A percentile compares a stretch with the other conserved stretches of the same genome.
Evolutionary conservation across 2,888 invertebrate genomes (phyloP).

Genomic region (Glyphotaelius pellucidus): DNA sequence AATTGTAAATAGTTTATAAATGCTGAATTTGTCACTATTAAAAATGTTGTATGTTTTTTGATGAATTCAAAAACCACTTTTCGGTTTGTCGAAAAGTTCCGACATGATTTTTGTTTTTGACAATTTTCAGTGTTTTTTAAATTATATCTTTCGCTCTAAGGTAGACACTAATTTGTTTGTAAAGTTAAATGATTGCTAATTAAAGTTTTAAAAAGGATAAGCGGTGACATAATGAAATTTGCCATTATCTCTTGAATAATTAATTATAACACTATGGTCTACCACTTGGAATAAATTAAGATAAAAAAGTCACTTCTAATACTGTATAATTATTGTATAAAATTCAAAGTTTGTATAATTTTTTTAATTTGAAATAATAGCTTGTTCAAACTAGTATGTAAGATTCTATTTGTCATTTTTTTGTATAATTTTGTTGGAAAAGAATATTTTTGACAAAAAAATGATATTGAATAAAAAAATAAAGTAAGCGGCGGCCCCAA

Average conservation of each 20-base stretch:
- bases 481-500: conserved; percentile 50
- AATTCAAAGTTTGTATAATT: conserved; percentile 16
- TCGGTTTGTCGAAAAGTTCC: neutral
- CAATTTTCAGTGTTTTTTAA: neutral
- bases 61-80: neutral
- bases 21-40: neutral
- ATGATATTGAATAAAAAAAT: conserved; percentile 55
- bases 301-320: conserved; percentile 16
- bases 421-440: conserved; percentile 47
- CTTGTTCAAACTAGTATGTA: conserved; percentile 43
- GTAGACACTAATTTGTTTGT: neutral
- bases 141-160: neutral
- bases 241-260: neutral
- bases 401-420: conserved; percentile 25
- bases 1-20: neutral
- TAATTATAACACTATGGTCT: neutral
- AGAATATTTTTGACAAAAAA: conserved; percentile 61
- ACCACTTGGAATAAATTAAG: neutral
- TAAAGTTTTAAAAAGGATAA: neutral
- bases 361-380: conserved; percentile 45
- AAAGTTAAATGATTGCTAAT: neutral
- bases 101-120: neutral
- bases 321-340: conserved; percentile 20
- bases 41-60: neutral
- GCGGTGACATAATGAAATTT: neutral